A percentile compares a stretch with the other conserved stretches of the same genome.
These are phyloP conservation scores for Ips nitidus DNA, from an alignment of 1,140 invertebrate species.

Conservation along the genomic window DNA sequence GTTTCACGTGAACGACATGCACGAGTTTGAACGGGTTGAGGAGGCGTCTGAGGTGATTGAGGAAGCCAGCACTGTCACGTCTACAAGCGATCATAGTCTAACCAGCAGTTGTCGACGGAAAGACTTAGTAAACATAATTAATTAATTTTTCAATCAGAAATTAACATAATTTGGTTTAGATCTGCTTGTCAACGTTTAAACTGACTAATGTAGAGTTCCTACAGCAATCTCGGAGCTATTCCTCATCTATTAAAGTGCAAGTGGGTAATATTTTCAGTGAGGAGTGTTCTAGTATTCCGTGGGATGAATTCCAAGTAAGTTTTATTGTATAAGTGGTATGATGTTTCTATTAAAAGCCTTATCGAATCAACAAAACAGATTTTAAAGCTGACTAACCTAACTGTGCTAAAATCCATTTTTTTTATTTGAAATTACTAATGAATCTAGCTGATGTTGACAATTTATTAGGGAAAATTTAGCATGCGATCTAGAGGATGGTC, in stretches of 20 bases:
- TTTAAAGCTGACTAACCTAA: too few species aligned
- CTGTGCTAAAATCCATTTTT: too few species aligned
- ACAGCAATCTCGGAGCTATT: constrained; percentile 74
- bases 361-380: too few species aligned
- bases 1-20: constrained; percentile 55
- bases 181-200: constrained; percentile 79
- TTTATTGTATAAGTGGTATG: constrained; percentile 13
- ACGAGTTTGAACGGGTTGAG: constrained; percentile 59
- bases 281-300: constrained; percentile 84
- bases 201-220: constrained; percentile 80
- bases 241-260: constrained; percentile 74
- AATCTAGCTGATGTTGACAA: background rate
- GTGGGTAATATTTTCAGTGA: constrained; percentile 74
- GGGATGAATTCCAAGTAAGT: constrained; percentile 90
- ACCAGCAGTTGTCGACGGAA: constrained; percentile 76
- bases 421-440: background rate
- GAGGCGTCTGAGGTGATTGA: constrained; percentile 84
- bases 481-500: constrained; percentile 71
- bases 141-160: background rate
- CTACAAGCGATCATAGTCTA: constrained; percentile 78
- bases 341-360: too few species aligned
- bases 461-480: constrained; percentile 67
- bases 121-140: constrained; percentile 64
- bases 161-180: constrained; percentile 50
- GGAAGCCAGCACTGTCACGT: constrained; percentile 64